These are phyloP conservation scores for Pseudolycoriella hygida DNA, from an alignment of 2,888 invertebrate genomes.

Conservation along the genomic window DNA sequence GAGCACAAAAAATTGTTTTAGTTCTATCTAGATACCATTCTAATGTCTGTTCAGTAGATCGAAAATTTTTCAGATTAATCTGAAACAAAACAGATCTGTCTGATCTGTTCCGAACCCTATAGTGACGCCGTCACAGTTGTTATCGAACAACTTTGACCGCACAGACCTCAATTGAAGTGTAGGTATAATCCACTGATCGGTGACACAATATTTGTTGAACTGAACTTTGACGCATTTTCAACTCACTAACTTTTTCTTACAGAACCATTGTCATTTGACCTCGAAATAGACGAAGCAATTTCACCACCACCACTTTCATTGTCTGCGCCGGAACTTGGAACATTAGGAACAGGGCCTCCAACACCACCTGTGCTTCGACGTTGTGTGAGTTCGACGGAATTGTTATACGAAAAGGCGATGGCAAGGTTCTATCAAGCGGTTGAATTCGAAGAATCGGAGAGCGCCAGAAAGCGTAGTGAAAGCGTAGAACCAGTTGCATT, in stretches of 20 bases:
- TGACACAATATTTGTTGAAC: neutral
- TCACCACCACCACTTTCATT: slow-evolving; percentile 65
- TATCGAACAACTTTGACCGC: too few species aligned
- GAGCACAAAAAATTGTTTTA: too few species aligned
- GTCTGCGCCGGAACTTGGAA: slow-evolving; percentile 65
- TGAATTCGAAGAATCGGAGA: slow-evolving; percentile 52
- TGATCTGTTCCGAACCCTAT: too few species aligned
- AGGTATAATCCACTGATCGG: neutral
- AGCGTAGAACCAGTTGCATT: slow-evolving; percentile 11
- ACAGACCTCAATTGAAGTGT: too few species aligned
- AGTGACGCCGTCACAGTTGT: too few species aligned
- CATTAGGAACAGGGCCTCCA: slow-evolving; percentile 40
- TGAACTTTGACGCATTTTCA: neutral
- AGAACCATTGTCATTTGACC: slow-evolving; percentile 39
- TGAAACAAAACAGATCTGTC: too few species aligned
- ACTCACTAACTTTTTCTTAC: slow-evolving; percentile 7
- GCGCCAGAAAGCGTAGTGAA: slow-evolving; percentile 20
- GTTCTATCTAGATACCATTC: too few species aligned
- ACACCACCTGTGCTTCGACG: slow-evolving; percentile 40
- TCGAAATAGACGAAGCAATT: slow-evolving; percentile 46
- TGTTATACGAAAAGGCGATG: slow-evolving; percentile 63
- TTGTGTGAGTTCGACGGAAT: slow-evolving; percentile 66
- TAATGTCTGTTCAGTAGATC: too few species aligned
- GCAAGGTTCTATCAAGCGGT: slow-evolving; percentile 63
- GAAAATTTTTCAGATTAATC: too few species aligned